Percentiles rank a stretch among this genome's conserved stretches.
Conservation (phyloP, 2,888 invertebrate species). For the Matsumyia berberina region DNA sequence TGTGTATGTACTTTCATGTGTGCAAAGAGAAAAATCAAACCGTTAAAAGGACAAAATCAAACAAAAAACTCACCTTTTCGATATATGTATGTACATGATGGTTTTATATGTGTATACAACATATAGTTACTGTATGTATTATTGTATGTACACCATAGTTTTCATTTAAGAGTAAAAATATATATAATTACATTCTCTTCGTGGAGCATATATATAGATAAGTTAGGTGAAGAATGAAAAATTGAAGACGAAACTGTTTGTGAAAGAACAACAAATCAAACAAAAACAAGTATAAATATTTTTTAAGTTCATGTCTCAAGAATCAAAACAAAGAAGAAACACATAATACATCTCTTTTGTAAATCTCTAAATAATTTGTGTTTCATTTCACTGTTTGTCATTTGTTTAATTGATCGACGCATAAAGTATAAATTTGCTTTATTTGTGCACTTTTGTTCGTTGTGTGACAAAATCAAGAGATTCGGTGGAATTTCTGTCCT, state of each 20-base stretch:
- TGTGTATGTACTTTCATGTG: conserved; percentile 39
- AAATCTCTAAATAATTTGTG: conserved; percentile 64
- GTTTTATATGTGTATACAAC: conserved; percentile 38
- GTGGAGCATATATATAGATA: conserved; percentile 52
- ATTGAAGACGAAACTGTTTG: conserved; percentile 43
- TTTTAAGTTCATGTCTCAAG: conserved; percentile 61
- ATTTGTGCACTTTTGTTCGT: neutral
- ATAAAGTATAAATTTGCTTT: neutral
- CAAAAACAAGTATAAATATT: conserved; percentile 28
- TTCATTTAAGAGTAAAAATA: conserved; percentile 43
- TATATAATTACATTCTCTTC: conserved; percentile 17
- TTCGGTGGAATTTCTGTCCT: too few relatives aligned
- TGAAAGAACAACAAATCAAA: conserved; percentile 23
- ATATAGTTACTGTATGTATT: conserved; percentile 57
- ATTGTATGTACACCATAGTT: conserved; percentile 56
- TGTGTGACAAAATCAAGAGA: too few relatives aligned
- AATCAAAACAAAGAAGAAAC: conserved; percentile 39
- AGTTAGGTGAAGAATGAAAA: conserved; percentile 26
- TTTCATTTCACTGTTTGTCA: conserved; percentile 37
- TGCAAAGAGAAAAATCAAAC: conserved; percentile 40
- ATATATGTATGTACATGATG: conserved; percentile 36
- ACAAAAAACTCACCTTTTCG: conserved; percentile 34
- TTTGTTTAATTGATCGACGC: neutral
- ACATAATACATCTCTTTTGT: conserved; percentile 62
- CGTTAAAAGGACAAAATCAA: conserved; percentile 14